Percentiles rank a stretch among this genome's conserved stretches.
phyloP scores from a whole-genome alignment of 2,113 vertebrate genomes.

The Rattus rattus region DNA sequence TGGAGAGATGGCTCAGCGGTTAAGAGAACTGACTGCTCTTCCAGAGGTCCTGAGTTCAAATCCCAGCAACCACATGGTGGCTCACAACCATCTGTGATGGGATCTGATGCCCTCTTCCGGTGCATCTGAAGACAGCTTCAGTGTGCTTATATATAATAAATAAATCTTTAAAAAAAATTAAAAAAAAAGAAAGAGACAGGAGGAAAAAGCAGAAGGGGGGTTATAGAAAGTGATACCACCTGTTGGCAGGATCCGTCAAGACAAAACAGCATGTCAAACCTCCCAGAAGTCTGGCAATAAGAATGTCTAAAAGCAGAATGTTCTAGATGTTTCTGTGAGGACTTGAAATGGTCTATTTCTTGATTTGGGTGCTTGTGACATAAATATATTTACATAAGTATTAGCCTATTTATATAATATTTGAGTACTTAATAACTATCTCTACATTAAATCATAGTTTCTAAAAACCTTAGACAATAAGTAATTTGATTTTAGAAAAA shows the following conservation, averaged over 20 bases:
- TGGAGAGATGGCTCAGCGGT: too few species aligned
- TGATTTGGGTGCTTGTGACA: neutral
- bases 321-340: neutral
- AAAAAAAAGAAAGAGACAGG: slow-evolving; percentile 21
- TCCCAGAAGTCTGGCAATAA: slow-evolving; percentile 27
- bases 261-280: neutral
- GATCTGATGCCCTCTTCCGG: too few species aligned
- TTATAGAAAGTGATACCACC: neutral
- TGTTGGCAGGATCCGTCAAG: neutral
- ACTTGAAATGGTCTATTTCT: neutral
- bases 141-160: too few species aligned
- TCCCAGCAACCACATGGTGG: too few species aligned
- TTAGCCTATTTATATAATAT: neutral
- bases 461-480: neutral
- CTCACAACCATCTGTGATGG: too few species aligned
- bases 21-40: too few species aligned
- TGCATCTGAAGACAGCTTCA: too few species aligned
- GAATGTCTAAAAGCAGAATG: neutral
- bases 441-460: neutral
- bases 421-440: neutral
- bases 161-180: too few species aligned
- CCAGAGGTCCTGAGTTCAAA: too few species aligned
- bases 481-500: neutral
- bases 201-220: neutral
- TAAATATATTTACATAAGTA: neutral